These are phyloP conservation scores for Myrmecophaga tridactyla DNA, from an alignment of 2,113 vertebrate species.

Conservation along the genomic window DNA sequence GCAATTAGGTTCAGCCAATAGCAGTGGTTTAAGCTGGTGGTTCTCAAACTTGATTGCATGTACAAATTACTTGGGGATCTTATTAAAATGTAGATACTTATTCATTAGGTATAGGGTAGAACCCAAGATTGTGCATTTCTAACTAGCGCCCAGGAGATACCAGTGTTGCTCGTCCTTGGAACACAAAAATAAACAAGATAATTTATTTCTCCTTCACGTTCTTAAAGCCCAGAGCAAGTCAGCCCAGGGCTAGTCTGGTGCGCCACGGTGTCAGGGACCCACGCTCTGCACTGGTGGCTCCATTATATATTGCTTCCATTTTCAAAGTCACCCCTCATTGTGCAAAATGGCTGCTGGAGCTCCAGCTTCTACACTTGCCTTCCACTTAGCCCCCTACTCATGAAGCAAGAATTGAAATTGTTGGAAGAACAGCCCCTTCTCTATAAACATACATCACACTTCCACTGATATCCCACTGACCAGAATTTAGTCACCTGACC, in stretches of 20 bases:
- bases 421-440: background rate
- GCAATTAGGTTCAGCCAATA: background rate
- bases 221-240: background rate
- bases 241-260: background rate
- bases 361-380: background rate
- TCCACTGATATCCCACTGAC: background rate
- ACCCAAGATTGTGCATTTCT: background rate
- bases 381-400: background rate
- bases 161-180: background rate
- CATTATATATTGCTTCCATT: background rate
- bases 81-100: background rate
- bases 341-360: background rate
- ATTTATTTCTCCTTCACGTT: background rate
- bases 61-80: too few species aligned
- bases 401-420: background rate
- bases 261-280: background rate
- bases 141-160: background rate
- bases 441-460: background rate
- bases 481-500: background rate
- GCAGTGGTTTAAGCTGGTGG: background rate
- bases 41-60: background rate
- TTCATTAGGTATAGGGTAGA: background rate
- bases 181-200: background rate
- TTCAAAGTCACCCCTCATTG: background rate
- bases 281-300: background rate